Percentiles rank a stretch among this genome's conserved stretches.
These are phyloP conservation scores for Cecropterus lyciades DNA, from an alignment of 1,140 invertebrate species.

Conservation along the genomic window DNA sequence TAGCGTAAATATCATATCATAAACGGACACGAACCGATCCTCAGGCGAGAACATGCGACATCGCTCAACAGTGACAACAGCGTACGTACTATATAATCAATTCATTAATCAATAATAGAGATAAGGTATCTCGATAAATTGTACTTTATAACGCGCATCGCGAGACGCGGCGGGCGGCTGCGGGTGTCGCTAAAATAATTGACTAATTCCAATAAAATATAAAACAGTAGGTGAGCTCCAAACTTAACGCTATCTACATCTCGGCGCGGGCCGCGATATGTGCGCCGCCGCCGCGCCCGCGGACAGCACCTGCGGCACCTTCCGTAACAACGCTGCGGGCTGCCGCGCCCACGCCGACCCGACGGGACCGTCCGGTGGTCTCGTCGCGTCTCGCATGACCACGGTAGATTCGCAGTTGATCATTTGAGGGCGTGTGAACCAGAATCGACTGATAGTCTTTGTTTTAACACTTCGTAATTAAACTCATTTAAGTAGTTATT, in stretches of 20 bases:
- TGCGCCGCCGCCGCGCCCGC: constrained; percentile 44
- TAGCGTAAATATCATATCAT: constrained; percentile 57
- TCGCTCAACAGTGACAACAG: constrained; percentile 61
- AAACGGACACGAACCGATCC: constrained; percentile 52
- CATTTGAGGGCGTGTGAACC: constrained; percentile 14
- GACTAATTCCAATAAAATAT: constrained; percentile 44
- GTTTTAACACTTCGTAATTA: constrained; percentile 32
- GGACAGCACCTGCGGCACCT: too few relatives aligned
- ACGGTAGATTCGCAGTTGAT: background rate
- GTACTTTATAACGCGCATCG: constrained; percentile 64
- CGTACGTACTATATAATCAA: constrained; percentile 51
- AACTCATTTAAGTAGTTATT: constrained; percentile 23
- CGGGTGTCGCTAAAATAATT: constrained; percentile 48
- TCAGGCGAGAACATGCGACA: constrained; percentile 49
- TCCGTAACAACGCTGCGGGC: background rate
- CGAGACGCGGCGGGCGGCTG: constrained; percentile 48
- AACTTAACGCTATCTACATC: constrained; percentile 32
- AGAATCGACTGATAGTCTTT: constrained; percentile 27
- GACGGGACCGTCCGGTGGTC: too few relatives aligned
- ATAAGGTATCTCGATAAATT: constrained; percentile 66
- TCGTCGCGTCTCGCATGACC: background rate
- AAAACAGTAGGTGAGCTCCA: constrained; percentile 28
- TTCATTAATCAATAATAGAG: constrained; percentile 60
- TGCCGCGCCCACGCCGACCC: too few relatives aligned
- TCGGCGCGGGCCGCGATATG: constrained; percentile 32